These are phyloP conservation scores for Oxyruncus cristatus DNA, from an alignment of 2,113 vertebrate species.

Conservation along the genomic window DNA sequence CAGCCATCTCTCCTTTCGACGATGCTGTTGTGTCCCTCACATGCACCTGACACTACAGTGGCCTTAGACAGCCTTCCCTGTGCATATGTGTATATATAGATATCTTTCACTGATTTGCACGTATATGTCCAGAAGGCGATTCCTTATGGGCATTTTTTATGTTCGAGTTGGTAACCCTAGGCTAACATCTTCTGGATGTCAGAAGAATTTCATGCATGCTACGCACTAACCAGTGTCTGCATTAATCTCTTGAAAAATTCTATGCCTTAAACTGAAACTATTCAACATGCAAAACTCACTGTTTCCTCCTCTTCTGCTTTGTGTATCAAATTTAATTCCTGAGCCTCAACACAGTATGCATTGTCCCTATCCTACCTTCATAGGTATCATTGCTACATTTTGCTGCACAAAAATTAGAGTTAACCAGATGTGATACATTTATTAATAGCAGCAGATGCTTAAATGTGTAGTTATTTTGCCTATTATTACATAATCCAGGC, in stretches of 20 bases:
- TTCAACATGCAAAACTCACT: not conserved
- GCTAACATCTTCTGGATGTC: not conserved
- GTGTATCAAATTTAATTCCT: not conserved
- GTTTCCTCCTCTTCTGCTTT: not conserved
- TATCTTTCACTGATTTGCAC: not conserved
- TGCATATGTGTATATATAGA: too few relatives aligned
- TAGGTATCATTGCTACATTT: not conserved
- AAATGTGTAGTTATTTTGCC: not conserved
- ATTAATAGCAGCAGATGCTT: not conserved
- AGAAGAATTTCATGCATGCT: not conserved
- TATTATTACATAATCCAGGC: not conserved
- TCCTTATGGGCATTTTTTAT: not conserved
- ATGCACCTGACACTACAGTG: too few relatives aligned
- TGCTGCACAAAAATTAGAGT: not conserved
- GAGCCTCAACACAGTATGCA: not conserved
- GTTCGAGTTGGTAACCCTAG: not conserved
- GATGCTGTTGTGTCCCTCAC: not conserved
- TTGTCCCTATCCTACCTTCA: not conserved
- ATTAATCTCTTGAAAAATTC: not conserved
- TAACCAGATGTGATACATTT: not conserved
- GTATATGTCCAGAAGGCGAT: not conserved
- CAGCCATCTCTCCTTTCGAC: not conserved
- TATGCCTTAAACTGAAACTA: not conserved
- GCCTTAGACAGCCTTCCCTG: not conserved
- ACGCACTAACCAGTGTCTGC: not conserved